These are phyloP conservation scores for Phorcus lineatus DNA, from an alignment of 2,888 invertebrate genomes.

Conservation along the genomic window DNA sequence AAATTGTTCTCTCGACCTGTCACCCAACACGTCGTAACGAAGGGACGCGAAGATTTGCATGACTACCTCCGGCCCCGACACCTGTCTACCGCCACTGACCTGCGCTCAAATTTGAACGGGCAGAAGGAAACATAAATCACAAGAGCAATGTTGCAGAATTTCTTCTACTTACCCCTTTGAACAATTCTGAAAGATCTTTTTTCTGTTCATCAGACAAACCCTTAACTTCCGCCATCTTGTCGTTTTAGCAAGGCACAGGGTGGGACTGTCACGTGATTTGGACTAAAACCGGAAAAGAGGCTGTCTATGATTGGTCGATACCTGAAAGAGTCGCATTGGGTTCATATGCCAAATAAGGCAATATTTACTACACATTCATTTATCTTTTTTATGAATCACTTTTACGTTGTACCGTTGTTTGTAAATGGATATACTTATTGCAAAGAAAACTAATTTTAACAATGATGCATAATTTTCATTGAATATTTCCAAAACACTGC, in stretches of 20 bases:
- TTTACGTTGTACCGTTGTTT: too few species aligned
- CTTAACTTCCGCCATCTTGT: conserved; percentile 34
- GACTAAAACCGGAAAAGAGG: conserved; percentile 15
- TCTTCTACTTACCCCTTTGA: neutral
- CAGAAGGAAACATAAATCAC: too few species aligned
- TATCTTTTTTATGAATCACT: neutral
- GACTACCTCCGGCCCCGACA: neutral
- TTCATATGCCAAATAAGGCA: neutral
- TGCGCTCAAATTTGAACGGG: neutral
- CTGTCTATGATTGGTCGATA: neutral
- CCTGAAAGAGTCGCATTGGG: neutral
- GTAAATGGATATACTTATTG: too few species aligned
- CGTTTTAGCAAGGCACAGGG: conserved; percentile 27
- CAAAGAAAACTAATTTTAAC: too few species aligned
- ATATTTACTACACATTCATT: conserved; percentile 5
- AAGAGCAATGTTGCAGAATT: neutral
- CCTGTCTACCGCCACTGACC: neutral
- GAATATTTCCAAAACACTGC: too few species aligned
- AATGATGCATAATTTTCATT: too few species aligned
- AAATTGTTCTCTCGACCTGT: neutral
- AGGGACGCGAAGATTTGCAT: neutral
- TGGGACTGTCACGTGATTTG: conserved; percentile 35
- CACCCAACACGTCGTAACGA: neutral
- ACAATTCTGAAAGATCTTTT: neutral
- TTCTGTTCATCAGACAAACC: neutral